phyloP scores from a whole-genome alignment of 1,140 invertebrate species.

The Hylyphantes graminicola region DNA sequence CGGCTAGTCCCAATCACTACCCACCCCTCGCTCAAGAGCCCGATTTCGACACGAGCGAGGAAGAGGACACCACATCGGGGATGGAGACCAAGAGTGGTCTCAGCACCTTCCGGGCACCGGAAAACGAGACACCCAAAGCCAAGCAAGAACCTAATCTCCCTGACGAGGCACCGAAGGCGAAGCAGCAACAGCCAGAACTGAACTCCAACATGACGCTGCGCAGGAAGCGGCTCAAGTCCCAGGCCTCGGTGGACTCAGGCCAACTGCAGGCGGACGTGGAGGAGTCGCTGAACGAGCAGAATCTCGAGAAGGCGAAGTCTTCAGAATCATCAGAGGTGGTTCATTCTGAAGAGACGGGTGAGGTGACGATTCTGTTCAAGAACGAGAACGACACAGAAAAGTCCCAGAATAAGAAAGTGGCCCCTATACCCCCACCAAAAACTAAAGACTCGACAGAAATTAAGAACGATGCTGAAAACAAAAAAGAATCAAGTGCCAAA shows the following conservation, averaged over 20 bases:
- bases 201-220: constrained; percentile 29
- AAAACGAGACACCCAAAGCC: constrained; percentile 11
- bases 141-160: too few relatives aligned
- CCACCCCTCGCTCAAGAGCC: constrained; percentile 72
- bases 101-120: constrained; percentile 23
- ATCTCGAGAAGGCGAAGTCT: background rate
- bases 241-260: constrained; percentile 46
- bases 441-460: constrained; percentile 5
- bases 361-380: constrained; percentile 30
- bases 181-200: background rate
- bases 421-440: constrained; percentile 41
- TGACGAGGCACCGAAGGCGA: background rate
- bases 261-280: constrained; percentile 10
- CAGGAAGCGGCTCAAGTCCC: constrained; percentile 38
- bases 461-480: background rate
- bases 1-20: constrained; percentile 44
- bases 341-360: constrained; percentile 49
- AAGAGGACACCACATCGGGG: constrained; percentile 48
- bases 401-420: constrained; percentile 26
- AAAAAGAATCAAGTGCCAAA: constrained; percentile 39
- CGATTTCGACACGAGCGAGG: constrained; percentile 75
- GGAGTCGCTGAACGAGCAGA: background rate
- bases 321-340: constrained; percentile 24
- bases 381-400: constrained; percentile 25
- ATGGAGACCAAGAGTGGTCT: constrained; percentile 32